Conservation (phyloP, 1,140 invertebrate genomes). For the Akabosia matsudoensis region DNA sequence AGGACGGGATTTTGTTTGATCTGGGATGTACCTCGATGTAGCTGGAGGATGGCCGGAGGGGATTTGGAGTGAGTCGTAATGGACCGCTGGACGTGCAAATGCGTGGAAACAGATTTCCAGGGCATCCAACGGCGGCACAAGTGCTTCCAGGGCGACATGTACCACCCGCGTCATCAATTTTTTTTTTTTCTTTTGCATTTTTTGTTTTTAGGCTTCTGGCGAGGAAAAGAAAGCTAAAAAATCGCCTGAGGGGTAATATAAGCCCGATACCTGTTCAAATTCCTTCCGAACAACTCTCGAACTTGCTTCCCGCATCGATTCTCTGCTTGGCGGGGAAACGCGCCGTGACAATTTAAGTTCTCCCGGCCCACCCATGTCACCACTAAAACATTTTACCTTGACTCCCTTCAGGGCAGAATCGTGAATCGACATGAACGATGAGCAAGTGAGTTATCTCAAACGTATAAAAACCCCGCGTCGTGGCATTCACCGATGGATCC, state of each 20-base stretch:
- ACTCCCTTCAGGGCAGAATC: conserved; percentile 92
- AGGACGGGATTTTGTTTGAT: conserved; percentile 89
- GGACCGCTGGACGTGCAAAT: conserved; percentile 94
- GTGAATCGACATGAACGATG: conserved; percentile 76
- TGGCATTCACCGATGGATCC: conserved; percentile 54
- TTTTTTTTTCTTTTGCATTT: conserved; percentile 50
- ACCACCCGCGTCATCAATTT: no score
- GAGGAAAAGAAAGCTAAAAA: conserved; percentile 83
- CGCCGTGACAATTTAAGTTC: conserved; percentile 68
- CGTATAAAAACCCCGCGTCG: conserved; percentile 48
- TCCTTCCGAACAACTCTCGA: conserved; percentile 77
- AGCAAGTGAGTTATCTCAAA: conserved; percentile 49
- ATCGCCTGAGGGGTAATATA: conserved; percentile 88
- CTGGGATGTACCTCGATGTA: conserved; percentile 97
- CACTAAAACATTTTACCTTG: conserved; percentile 93
- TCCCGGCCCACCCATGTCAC: conserved; percentile 73
- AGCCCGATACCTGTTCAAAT: conserved; percentile 74
- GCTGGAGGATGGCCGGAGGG: conserved; percentile 72
- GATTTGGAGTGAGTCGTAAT: conserved; percentile 79
- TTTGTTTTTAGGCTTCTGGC: no score
- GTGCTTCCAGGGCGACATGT: no score
- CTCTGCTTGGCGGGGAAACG: conserved; percentile 58
- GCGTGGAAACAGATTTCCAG: conserved; percentile 69
- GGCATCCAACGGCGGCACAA: conserved; percentile 76
- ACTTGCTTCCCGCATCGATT: conserved; percentile 72